Conservation (phyloP, 1,140 invertebrate species). For the Sycophila sp. region DNA sequence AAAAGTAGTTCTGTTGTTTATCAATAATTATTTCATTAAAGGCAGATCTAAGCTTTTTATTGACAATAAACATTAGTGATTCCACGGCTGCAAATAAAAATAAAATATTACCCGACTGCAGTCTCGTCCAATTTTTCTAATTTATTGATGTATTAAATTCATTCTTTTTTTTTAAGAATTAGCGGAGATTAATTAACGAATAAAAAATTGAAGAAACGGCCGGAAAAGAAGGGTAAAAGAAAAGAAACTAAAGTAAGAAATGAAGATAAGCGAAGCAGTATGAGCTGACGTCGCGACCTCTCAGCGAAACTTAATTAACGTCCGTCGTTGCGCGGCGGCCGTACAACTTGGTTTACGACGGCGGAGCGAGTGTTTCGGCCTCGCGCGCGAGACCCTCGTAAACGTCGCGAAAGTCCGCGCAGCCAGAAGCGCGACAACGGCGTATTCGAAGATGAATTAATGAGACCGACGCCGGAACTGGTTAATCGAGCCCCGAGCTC, state of each 20-base stretch:
- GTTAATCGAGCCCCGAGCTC: not conserved
- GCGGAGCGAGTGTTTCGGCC: slow-evolving; percentile 46
- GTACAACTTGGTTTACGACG: slow-evolving; percentile 47
- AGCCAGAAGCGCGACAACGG: not conserved
- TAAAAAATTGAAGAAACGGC: too few relatives aligned
- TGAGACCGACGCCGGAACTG: not conserved
- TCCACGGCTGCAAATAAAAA: too few relatives aligned
- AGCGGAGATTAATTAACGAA: too few relatives aligned
- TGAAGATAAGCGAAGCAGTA: slow-evolving; percentile 28
- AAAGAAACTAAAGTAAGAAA: not conserved
- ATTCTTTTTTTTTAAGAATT: too few relatives aligned
- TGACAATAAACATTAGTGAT: too few relatives aligned
- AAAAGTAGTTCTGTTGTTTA: too few relatives aligned
- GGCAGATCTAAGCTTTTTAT: too few relatives aligned
- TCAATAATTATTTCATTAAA: too few relatives aligned
- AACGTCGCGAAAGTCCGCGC: slow-evolving; percentile 42
- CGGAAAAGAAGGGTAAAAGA: not conserved
- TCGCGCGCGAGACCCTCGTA: slow-evolving; percentile 50
- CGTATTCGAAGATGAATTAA: slow-evolving; percentile 10
- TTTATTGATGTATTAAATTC: too few relatives aligned
- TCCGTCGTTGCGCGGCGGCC: slow-evolving; percentile 51
- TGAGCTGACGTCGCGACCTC: slow-evolving; percentile 53
- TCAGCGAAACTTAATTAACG: slow-evolving; percentile 64
- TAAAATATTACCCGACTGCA: too few relatives aligned
- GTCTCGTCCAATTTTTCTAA: too few relatives aligned